Evolutionary conservation across 2,113 vertebrate species (phyloP).

Genomic region (Lagenorhynchus albirostris): DNA sequence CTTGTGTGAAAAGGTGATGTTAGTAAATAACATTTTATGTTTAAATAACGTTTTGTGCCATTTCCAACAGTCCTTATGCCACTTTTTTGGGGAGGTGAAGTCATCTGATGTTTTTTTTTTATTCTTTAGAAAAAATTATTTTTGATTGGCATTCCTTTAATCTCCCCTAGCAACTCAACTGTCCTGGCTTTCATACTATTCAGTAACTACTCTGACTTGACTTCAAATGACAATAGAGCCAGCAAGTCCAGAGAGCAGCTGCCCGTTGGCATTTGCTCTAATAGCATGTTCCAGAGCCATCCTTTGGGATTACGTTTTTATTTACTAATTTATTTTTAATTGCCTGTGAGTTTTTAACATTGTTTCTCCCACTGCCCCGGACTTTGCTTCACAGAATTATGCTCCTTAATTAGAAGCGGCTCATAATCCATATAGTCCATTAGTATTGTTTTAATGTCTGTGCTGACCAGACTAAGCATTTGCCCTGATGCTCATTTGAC

Average conservation of each 20-base stretch:
- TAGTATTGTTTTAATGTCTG: neutral
- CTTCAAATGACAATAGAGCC: neutral
- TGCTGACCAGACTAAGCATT: neutral
- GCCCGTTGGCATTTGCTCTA: neutral
- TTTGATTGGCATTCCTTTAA: neutral
- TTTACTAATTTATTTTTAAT: neutral
- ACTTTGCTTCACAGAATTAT: neutral
- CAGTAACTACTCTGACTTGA: neutral
- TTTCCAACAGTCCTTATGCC: neutral
- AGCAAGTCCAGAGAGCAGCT: neutral
- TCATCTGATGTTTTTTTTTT: neutral
- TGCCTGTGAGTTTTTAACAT: neutral
- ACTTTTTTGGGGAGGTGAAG: neutral
- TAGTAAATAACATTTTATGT: neutral
- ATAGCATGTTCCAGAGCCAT: neutral
- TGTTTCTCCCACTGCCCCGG: neutral
- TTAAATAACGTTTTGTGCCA: neutral
- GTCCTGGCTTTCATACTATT: neutral
- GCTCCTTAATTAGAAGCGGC: neutral
- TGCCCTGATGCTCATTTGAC: neutral
- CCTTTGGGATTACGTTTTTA: neutral
- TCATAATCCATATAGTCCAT: neutral
- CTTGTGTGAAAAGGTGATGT: neutral
- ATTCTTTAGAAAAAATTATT: neutral
- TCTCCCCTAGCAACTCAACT: neutral